A percentile compares a stretch with the other conserved stretches of the same genome.
phyloP scores from a whole-genome alignment of 2,113 vertebrate species.

The Neolamprologus devosi region DNA sequence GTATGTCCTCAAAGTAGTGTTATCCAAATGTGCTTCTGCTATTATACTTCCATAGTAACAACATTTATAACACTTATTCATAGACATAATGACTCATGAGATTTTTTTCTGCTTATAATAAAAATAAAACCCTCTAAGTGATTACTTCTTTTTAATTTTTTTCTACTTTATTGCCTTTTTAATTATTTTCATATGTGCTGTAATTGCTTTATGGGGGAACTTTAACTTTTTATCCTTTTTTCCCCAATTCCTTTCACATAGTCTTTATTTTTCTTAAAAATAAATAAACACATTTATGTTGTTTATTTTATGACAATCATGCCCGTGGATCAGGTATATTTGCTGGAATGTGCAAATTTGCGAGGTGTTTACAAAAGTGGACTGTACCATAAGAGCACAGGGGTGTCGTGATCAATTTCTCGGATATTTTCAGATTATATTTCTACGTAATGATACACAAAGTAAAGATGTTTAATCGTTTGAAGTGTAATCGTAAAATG shows the following conservation, averaged over 20 bases:
- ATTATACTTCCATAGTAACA: slow-evolving; percentile 46
- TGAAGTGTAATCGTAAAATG: background rate
- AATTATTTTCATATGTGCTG: background rate
- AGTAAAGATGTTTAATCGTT: fast-evolving
- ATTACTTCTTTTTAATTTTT: background rate
- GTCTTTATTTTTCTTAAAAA: background rate
- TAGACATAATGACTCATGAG: slow-evolving; percentile 43
- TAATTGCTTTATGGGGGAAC: background rate
- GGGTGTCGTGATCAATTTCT: background rate
- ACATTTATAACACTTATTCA: slow-evolving; percentile 55
- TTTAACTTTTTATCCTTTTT: background rate
- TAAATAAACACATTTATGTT: background rate
- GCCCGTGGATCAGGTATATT: background rate
- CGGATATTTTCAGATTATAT: background rate
- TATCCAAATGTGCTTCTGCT: slow-evolving; percentile 54
- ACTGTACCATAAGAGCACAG: slow-evolving; percentile 19
- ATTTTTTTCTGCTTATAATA: slow-evolving; percentile 28
- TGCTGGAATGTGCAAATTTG: slow-evolving; percentile 42
- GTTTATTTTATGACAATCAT: background rate
- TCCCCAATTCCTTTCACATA: background rate
- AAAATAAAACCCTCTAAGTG: slow-evolving; percentile 56
- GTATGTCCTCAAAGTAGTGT: slow-evolving; percentile 46
- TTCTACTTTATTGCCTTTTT: background rate
- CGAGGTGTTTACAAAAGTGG: slow-evolving; percentile 56
- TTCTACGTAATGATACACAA: background rate